These are phyloP conservation scores for Troides helena DNA, from an alignment of 2,888 invertebrate species.

Conservation along the genomic window DNA sequence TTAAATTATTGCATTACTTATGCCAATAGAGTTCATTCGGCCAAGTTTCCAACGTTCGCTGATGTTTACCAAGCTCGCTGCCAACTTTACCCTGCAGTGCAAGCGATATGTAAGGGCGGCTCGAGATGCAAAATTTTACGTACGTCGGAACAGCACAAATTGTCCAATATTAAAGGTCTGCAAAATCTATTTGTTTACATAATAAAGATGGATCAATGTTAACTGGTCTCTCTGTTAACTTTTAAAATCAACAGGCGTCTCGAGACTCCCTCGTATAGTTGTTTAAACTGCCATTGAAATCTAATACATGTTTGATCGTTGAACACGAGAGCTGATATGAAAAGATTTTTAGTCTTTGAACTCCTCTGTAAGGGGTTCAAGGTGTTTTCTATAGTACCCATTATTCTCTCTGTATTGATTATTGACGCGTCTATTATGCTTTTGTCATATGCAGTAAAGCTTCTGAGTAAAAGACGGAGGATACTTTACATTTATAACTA, in stretches of 20 bases:
- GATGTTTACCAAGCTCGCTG: slow-evolving; percentile 54
- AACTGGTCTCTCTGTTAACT: slow-evolving; percentile 50
- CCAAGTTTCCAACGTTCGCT: slow-evolving; percentile 33
- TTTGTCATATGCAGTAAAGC: too few relatives aligned
- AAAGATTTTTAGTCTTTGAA: slow-evolving; percentile 19
- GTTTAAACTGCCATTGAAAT: slow-evolving; percentile 60
- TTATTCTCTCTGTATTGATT: slow-evolving; percentile 14
- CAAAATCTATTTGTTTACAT: slow-evolving; percentile 38
- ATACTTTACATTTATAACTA: too few relatives aligned
- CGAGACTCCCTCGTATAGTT: slow-evolving; percentile 54
- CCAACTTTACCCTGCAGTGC: slow-evolving; percentile 57
- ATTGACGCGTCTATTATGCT: slow-evolving; percentile 10
- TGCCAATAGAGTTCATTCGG: not conserved
- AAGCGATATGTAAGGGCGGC: slow-evolving; percentile 58
- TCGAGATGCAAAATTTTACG: slow-evolving; percentile 47
- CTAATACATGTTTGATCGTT: slow-evolving; percentile 47
- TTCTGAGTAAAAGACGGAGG: too few relatives aligned
- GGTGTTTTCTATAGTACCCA: slow-evolving; percentile 9
- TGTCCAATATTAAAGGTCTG: slow-evolving; percentile 47
- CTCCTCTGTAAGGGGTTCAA: not conserved
- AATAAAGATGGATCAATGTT: slow-evolving; percentile 46
- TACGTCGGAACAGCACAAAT: slow-evolving; percentile 11
- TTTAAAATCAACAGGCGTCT: slow-evolving; percentile 53
- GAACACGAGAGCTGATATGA: slow-evolving; percentile 27
- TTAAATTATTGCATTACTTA: slow-evolving; percentile 28